A percentile compares a stretch with the other conserved stretches of the same genome.
phyloP scores from a whole-genome alignment of 2,888 invertebrate species.

The Dichetophora obliterata region DNA sequence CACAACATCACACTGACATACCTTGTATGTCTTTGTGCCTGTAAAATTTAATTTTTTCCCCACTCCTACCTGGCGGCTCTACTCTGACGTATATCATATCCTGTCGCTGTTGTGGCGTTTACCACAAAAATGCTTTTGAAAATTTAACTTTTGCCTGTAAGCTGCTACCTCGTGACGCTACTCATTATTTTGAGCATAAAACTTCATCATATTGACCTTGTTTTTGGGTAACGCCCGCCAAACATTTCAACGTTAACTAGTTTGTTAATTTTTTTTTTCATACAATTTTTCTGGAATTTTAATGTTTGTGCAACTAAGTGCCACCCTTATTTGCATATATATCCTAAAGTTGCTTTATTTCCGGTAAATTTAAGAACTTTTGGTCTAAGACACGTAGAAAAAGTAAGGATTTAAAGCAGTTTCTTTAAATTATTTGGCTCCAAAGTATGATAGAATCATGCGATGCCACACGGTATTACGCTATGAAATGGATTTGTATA shows the following conservation, averaged over 20 bases:
- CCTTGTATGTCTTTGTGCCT: slow-evolving; percentile 17
- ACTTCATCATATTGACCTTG: neutral
- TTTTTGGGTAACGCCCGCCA: neutral
- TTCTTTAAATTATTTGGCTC: too few relatives aligned
- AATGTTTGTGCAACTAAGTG: too few relatives aligned
- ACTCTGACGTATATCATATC: neutral
- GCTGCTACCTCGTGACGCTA: neutral
- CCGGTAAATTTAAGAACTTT: too few relatives aligned
- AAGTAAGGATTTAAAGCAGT: too few relatives aligned
- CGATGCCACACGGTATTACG: too few relatives aligned
- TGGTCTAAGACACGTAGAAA: too few relatives aligned
- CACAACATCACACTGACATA: neutral
- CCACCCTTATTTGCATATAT: too few relatives aligned
- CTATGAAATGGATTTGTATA: too few relatives aligned
- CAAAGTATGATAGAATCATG: too few relatives aligned
- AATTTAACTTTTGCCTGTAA: neutral
- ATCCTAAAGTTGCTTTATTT: too few relatives aligned
- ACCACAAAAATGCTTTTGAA: slow-evolving; percentile 33
- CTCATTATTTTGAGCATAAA: neutral
- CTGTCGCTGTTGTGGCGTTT: neutral
- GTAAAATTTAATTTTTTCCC: neutral
- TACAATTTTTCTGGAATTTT: neutral
- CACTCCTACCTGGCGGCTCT: neutral
- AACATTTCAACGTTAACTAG: neutral
- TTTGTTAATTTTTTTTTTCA: neutral